These are phyloP conservation scores for Ceratitis capitata DNA, from an alignment of 1,140 invertebrate species.

Conservation along the genomic window DNA sequence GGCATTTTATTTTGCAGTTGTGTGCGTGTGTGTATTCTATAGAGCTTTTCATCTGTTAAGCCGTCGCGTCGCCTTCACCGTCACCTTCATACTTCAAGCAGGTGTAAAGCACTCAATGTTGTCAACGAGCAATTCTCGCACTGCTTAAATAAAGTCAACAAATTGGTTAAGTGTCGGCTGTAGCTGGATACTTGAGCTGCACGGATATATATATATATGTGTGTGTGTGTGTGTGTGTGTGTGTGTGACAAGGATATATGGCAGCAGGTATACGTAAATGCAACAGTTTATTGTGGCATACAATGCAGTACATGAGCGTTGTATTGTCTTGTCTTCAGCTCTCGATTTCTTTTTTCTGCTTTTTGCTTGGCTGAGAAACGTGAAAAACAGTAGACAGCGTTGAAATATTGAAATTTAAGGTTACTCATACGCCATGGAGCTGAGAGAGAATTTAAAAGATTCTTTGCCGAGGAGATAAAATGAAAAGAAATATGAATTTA, in stretches of 20 bases:
- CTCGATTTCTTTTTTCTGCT: too few relatives aligned
- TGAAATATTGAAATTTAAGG: background rate
- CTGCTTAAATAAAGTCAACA: conserved; percentile 36
- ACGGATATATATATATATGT: too few relatives aligned
- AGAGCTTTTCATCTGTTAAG: too few relatives aligned
- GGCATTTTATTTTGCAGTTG: background rate
- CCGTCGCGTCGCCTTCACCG: background rate
- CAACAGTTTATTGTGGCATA: background rate
- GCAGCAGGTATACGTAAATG: background rate
- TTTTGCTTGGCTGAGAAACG: background rate
- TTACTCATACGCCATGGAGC: background rate
- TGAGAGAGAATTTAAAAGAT: background rate
- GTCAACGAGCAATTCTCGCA: conserved; percentile 18
- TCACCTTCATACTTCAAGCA: conserved; percentile 6
- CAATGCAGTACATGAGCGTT: background rate
- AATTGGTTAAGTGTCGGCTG: conserved; percentile 11
- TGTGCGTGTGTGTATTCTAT: background rate
- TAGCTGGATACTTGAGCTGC: background rate
- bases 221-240: too few relatives aligned
- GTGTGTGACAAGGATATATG: background rate
- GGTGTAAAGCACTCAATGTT: conserved; percentile 1
- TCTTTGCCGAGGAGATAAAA: background rate
- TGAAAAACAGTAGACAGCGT: background rate
- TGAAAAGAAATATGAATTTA: background rate
- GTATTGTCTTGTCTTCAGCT: background rate